Base-by-base conservation (phyloP, 2,888 invertebrate species). In the Antheraea yamamai region DNA sequence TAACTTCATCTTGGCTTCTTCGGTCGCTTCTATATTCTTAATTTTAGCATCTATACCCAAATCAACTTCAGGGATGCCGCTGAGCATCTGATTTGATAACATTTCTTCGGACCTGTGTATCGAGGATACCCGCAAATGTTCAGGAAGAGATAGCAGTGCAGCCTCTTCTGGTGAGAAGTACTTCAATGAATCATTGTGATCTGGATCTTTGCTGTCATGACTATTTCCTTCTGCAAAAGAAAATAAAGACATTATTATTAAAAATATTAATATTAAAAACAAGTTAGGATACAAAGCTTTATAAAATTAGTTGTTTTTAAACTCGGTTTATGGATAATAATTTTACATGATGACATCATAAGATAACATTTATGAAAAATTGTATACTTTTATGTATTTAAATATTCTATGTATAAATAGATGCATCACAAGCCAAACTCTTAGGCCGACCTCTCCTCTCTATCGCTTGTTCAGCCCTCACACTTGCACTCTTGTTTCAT, bases 21-120 rank as follows among this genome's bases (percentile, higher is more conserved):
- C 99, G 0, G 99, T 99, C 0, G 99, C 99, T 95, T 99, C 99
- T 82, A 99, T 99, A 89, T 99, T 99, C 86, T 97, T 97, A 79
- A 99, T 99, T 95, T 99, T 99, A 0, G 99, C 99, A 86, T 99
- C 99, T 82, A 99, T 99, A n/a, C 99, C 99, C 74, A 99, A 96
- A 93, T 99, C 99, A 0, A 99, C 98, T 95, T 99, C 99, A 0
- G 99, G 99, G 81, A 99, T 99, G 61, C 99, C 99, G 87, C 98
- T 99, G 7, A 99, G 95, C 99, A 99, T 99, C 95, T 99, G 99
- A 96, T 99, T 99, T 4, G 99, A 99, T 84, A 99, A 96, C 98
- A 99, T 99, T 95, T 99, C 99, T 91, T 99, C 99, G 2, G 98
- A 99, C 87, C 97, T 87, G 75, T 98, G 97, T 0, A 97, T 96